phyloP scores from a whole-genome alignment of 2,113 vertebrate species.

The human region GRCh38 chr1:218905501-218906000 shows the following conservation, averaged over 20 bases:
- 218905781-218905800: neutral
- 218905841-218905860: too few species aligned
- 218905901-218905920: neutral
- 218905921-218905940: neutral
- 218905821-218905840: neutral
- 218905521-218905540: neutral
- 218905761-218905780: neutral
- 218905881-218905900: neutral
- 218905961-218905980: neutral
- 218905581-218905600: neutral
- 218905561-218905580: neutral
- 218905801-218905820: neutral
- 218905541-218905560: neutral
- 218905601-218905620: neutral
- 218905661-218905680: neutral
- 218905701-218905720: too few species aligned
- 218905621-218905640: neutral
- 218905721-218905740: neutral
- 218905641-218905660: neutral
- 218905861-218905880: neutral
- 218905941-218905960: neutral
- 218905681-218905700: neutral
- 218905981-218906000: neutral
- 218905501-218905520: neutral
- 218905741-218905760: neutral